Percentiles rank a stretch among this genome's conserved stretches.
phyloP scores from a whole-genome alignment of 2,888 invertebrate species.

The Aphodius sticticus region DNA sequence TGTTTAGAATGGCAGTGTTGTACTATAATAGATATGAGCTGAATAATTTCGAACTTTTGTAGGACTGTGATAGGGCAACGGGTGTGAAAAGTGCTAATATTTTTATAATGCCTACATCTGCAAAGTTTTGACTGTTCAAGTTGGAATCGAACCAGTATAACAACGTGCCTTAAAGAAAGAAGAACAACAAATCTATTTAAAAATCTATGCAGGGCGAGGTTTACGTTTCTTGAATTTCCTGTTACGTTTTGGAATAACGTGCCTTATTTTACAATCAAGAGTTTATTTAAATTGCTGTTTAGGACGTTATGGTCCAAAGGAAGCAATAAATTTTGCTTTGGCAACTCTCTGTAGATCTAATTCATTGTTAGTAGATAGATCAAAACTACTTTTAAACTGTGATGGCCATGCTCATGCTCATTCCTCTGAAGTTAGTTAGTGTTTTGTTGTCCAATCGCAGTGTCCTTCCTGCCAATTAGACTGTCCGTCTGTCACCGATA shows the following conservation, averaged over 20 bases:
- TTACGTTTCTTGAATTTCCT: neutral
- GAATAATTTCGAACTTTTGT: too few species aligned
- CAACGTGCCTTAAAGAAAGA: neutral
- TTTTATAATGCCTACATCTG: neutral
- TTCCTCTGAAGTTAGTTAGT: conserved; percentile 51
- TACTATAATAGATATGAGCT: too few species aligned
- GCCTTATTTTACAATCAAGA: neutral
- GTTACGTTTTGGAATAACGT: neutral
- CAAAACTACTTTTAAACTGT: conserved; percentile 48
- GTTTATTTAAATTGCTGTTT: conserved; percentile 7
- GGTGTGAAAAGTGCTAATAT: neutral
- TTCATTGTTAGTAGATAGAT: conserved; percentile 32
- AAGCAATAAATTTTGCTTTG: neutral
- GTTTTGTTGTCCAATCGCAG: conserved; percentile 50
- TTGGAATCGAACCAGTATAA: neutral
- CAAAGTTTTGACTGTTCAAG: neutral
- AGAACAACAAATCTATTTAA: neutral
- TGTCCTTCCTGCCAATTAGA: conserved; percentile 32
- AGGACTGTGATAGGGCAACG: neutral
- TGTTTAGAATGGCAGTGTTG: too few species aligned
- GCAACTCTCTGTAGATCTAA: conserved; percentile 19
- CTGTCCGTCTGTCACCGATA: conserved; percentile 35
- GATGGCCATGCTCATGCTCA: conserved; percentile 55
- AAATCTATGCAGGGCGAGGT: neutral
- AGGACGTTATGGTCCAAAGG: conserved; percentile 4